A percentile compares a stretch with the other conserved stretches of the same genome.
phyloP scores from a whole-genome alignment of 2,797 vertebrate genomes.

The Lophotriccus pileatus region DNA sequence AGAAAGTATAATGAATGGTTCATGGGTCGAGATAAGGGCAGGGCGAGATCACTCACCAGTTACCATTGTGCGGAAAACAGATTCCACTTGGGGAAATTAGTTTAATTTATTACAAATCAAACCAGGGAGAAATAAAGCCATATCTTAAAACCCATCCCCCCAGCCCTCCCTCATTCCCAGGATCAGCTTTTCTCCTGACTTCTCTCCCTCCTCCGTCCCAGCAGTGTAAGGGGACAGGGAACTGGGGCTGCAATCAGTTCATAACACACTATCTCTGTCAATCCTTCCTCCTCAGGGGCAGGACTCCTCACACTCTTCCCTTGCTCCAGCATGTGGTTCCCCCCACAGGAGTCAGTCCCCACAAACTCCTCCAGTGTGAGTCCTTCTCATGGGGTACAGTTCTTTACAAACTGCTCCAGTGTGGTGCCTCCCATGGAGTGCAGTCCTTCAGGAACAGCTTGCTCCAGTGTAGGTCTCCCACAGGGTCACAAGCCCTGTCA shows the following conservation, averaged over 20 bases:
- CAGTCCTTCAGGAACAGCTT: not conserved
- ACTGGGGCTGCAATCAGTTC: not conserved
- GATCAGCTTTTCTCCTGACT: not conserved
- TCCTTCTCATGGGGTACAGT: not conserved
- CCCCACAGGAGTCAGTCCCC: not conserved
- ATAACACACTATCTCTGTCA: not conserved
- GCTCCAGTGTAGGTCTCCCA: not conserved
- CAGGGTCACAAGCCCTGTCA: not conserved
- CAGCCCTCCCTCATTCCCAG: not conserved
- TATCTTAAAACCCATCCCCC: not conserved
- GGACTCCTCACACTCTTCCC: fast-evolving
- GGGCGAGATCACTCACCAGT: not conserved
- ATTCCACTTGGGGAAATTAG: not conserved
- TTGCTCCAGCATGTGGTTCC: not conserved
- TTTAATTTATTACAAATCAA: not conserved
- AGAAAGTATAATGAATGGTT: not conserved
- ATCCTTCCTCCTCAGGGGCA: not conserved
- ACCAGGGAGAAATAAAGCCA: not conserved
- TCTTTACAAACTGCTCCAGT: not conserved
- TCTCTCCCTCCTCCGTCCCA: not conserved
- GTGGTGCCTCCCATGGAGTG: not conserved
- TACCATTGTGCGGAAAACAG: not conserved
- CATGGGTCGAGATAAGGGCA: not conserved
- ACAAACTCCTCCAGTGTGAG: fast-evolving
- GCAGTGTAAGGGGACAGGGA: fast-evolving